Evolutionary conservation across 2,888 invertebrate species (phyloP).

Genomic region (Adelognathus sp.): DNA sequence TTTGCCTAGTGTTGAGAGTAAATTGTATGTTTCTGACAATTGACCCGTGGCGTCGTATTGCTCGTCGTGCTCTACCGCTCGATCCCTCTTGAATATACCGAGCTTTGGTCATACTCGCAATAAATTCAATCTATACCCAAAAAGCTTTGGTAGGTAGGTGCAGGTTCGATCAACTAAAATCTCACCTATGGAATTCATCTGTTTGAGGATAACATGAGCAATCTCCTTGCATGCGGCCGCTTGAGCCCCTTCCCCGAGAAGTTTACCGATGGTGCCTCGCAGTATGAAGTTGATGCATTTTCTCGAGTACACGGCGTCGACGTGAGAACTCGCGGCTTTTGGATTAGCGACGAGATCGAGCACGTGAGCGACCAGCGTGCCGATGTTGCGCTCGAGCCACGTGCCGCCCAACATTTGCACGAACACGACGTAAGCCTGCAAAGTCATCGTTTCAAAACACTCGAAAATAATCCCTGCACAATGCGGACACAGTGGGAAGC

Average conservation of each 20-base stretch:
- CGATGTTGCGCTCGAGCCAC: constrained; percentile 97
- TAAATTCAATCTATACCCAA: too few relatives aligned
- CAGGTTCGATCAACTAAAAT: too few relatives aligned
- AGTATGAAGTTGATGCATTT: constrained; percentile 98
- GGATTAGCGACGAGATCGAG: constrained; percentile 97
- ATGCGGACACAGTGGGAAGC: not conserved
- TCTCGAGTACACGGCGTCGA: constrained; percentile 98
- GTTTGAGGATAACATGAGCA: constrained; percentile 94
- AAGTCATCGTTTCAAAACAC: constrained; percentile 59
- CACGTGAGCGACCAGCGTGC: constrained; percentile 92
- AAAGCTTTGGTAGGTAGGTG: too few relatives aligned
- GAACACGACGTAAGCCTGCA: constrained; percentile 96
- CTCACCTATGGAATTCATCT: constrained; percentile 94
- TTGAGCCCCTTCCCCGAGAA: constrained; percentile 98
- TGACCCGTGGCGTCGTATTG: too few relatives aligned
- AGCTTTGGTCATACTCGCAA: too few relatives aligned
- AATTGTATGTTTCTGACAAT: too few relatives aligned
- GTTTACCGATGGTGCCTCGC: constrained; percentile 94
- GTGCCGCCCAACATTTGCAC: constrained; percentile 95
- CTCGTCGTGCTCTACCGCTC: too few relatives aligned
- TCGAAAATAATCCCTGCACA: constrained; percentile 1
- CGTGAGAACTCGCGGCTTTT: constrained; percentile 97
- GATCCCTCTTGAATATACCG: too few relatives aligned
- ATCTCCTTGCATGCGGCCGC: constrained; percentile 97
- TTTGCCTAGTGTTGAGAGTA: too few relatives aligned